Evolutionary conservation across 2,797 vertebrate species (phyloP).

Genomic region (Acropternis orthonyx): DNA sequence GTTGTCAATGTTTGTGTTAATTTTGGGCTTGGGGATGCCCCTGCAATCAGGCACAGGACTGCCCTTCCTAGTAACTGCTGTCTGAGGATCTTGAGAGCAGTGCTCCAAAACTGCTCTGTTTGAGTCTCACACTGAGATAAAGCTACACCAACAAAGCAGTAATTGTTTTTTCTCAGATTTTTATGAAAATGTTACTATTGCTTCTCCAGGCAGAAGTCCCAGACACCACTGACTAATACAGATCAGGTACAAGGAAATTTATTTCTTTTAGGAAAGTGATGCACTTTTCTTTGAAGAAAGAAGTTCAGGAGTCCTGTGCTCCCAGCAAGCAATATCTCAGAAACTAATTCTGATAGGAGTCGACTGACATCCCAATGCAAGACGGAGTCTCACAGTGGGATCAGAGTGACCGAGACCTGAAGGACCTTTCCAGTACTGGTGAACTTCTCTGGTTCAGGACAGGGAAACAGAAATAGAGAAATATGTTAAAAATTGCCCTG

Average conservation of each 20-base stretch:
- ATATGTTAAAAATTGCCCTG: background rate
- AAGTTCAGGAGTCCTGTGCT: background rate
- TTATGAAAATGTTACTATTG: background rate
- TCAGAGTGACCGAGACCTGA: background rate
- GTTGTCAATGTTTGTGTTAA: background rate
- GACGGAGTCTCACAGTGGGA: background rate
- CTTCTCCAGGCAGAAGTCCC: background rate
- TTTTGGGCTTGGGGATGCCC: too few relatives aligned
- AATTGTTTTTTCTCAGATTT: background rate
- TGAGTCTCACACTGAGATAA: background rate
- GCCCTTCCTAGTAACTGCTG: background rate
- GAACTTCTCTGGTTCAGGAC: background rate
- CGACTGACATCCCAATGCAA: background rate
- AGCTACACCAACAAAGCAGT: background rate
- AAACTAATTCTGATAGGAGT: background rate
- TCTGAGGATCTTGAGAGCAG: rapidly evolving
- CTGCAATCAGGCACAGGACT: background rate
- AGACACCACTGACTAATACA: background rate
- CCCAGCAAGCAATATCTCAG: background rate
- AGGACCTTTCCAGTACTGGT: background rate
- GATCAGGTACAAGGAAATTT: background rate
- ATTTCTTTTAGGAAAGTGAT: background rate
- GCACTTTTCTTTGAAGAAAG: background rate
- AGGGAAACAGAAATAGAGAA: background rate
- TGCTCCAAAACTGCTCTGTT: background rate